Evolutionary conservation across 2,888 invertebrate species (phyloP).

Genomic region (Piscicola geometra): DNA sequence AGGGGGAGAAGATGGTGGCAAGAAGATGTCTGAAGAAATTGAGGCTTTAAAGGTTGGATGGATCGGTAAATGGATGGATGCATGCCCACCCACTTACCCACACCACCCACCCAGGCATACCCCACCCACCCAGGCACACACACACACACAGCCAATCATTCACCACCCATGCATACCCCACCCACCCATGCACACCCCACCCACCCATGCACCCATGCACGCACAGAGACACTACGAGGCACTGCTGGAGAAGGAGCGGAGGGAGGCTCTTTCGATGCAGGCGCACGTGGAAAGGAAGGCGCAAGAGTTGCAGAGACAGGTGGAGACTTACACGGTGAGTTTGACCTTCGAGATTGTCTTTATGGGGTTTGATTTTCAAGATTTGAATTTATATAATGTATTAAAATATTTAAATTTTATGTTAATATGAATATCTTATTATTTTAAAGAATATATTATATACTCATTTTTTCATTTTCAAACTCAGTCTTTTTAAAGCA

Average conservation of each 20-base stretch:
- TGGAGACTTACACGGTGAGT: conserved; percentile 60
- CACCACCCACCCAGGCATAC: too few relatives aligned
- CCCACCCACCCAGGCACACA: too few relatives aligned
- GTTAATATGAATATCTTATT: not conserved
- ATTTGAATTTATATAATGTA: too few relatives aligned
- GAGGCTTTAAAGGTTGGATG: conserved; percentile 42
- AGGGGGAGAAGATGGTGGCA: not conserved
- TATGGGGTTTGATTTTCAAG: too few relatives aligned
- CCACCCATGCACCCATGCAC: too few relatives aligned
- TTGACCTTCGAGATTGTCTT: too few relatives aligned
- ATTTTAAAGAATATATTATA: not conserved
- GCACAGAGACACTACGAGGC: conserved; percentile 38
- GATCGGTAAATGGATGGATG: too few relatives aligned
- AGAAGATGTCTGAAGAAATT: conserved; percentile 2
- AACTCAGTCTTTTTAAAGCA: too few relatives aligned
- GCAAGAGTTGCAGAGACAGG: conserved; percentile 58
- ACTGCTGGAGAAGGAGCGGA: conserved; percentile 8
- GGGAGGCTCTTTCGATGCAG: conserved; percentile 7
- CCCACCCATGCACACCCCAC: too few relatives aligned
- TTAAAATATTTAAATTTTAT: not conserved
- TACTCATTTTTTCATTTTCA: not conserved
- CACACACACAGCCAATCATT: too few relatives aligned
- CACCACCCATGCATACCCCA: too few relatives aligned
- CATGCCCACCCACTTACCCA: too few relatives aligned
- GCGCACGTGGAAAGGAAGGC: conserved; percentile 56